Conservation (phyloP, 1,140 invertebrate genomes). For the Musca domestica region DNA sequence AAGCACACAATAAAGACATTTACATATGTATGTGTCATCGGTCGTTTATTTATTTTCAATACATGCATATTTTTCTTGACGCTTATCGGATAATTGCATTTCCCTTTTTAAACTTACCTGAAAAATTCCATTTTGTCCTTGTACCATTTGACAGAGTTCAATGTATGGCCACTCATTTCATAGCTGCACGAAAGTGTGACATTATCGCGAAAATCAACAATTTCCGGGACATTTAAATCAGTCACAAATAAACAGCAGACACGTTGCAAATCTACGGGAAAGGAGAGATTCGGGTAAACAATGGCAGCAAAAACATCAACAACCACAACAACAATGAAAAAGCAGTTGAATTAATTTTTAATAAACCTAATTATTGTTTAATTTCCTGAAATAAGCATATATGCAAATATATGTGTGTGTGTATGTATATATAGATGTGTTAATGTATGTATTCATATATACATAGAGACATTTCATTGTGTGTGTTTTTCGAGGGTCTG, state of each 20-base stretch:
- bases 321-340: no score
- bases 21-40: no score
- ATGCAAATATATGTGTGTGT: no score
- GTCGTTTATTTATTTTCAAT: no score
- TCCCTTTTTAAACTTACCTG: slow-evolving; percentile 54
- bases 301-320: not conserved
- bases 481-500: no score
- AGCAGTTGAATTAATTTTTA: no score
- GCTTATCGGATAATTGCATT: not conserved
- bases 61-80: not conserved
- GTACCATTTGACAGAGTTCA: slow-evolving; percentile 81
- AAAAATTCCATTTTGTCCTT: slow-evolving; percentile 74
- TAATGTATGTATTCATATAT: no score
- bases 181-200: slow-evolving; percentile 60
- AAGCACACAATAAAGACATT: not conserved
- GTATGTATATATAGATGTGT: no score
- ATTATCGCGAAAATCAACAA: slow-evolving; percentile 58
- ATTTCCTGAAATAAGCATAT: no score
- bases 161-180: slow-evolving; percentile 61
- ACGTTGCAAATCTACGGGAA: slow-evolving; percentile 33
- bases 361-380: no score
- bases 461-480: no score
- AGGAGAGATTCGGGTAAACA: not conserved
- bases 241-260: slow-evolving; percentile 43
- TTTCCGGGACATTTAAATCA: slow-evolving; percentile 53